These are phyloP conservation scores for Hesperia comma DNA, from an alignment of 2,888 invertebrate genomes.

Conservation along the genomic window DNA sequence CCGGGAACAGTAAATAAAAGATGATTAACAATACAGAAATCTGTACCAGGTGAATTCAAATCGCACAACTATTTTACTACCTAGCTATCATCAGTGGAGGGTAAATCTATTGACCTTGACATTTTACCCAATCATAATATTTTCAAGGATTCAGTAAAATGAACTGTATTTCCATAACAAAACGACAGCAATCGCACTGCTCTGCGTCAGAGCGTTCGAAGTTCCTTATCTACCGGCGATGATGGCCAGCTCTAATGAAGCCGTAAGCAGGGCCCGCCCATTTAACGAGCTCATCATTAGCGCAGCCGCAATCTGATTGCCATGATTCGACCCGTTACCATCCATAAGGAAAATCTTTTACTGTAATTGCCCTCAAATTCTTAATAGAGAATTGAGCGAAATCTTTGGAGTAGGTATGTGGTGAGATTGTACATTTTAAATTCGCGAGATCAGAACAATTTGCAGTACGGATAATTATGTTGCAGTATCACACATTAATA, in stretches of 20 bases:
- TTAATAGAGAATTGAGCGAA: conserved; percentile 3
- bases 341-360: conserved; percentile 7
- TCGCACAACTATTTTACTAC: background rate
- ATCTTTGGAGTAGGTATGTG: background rate
- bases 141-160: background rate
- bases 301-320: conserved; percentile 48
- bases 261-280: conserved; percentile 49
- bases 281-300: conserved; percentile 56
- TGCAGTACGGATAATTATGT: too few species aligned
- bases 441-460: too few species aligned
- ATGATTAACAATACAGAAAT: too few species aligned
- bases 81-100: background rate
- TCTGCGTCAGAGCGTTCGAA: background rate
- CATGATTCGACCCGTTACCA: conserved; percentile 47
- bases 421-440: too few species aligned
- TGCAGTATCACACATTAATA: too few species aligned
- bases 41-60: too few species aligned
- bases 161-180: background rate
- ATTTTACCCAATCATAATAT: background rate
- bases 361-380: conserved; percentile 18
- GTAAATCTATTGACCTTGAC: background rate
- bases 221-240: conserved; percentile 29
- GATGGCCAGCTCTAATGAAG: conserved; percentile 57
- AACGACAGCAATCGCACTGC: background rate
- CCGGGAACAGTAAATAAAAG: too few species aligned